phyloP scores from a whole-genome alignment of 2,888 invertebrate species.

The Lysandra coridon region DNA sequence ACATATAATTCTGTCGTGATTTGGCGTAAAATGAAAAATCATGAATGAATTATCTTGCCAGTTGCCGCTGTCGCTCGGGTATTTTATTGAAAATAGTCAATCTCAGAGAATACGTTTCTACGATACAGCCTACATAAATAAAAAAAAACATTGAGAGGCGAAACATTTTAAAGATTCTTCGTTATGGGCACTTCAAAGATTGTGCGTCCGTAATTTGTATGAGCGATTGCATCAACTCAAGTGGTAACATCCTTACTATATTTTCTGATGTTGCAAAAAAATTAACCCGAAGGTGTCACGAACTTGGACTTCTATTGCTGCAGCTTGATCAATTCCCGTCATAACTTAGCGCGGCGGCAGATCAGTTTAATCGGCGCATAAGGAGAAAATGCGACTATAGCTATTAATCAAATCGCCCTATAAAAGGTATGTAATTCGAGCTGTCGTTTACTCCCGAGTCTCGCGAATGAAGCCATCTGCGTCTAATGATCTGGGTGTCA shows the following conservation, averaged over 20 bases:
- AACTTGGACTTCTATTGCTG: not conserved
- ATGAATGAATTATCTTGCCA: constrained; percentile 12
- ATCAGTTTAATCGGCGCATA: constrained; percentile 5
- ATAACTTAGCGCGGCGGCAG: constrained; percentile 1
- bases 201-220: not conserved
- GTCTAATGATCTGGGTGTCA: constrained; percentile 5
- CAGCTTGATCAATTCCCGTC: not conserved
- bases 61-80: constrained; percentile 5
- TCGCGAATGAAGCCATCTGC: not conserved
- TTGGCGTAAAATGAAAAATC: constrained; percentile 18
- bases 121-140: not conserved
- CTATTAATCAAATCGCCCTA: constrained; percentile 14
- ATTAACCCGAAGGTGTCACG: not conserved
- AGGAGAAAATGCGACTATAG: constrained; percentile 4
- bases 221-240: not conserved
- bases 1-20: constrained; percentile 10
- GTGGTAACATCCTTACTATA: too few species aligned
- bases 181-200: not conserved
- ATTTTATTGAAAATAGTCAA: constrained; percentile 18
- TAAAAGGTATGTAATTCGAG: constrained; percentile 21
- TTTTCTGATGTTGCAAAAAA: not conserved
- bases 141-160: not conserved
- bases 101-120: constrained; percentile 4
- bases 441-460: not conserved
- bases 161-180: not conserved